Percentiles rank a stretch among this genome's conserved stretches.
phyloP scores from a whole-genome alignment of 2,113 vertebrate species.

The Petrocephalus zakoni region DNA sequence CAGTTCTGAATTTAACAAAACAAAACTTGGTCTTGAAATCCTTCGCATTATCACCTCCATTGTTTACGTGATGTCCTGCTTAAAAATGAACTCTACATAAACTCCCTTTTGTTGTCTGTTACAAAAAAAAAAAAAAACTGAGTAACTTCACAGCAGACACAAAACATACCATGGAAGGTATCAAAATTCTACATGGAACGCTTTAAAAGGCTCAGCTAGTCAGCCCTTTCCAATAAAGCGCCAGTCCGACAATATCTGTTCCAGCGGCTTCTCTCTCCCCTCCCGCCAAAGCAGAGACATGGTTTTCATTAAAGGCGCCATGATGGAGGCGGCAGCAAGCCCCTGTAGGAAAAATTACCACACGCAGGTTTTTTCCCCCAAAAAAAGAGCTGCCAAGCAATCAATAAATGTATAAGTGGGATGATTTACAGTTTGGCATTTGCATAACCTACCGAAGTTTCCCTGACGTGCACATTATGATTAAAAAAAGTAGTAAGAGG shows the following conservation, averaged over 20 bases:
- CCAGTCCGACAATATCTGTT: background rate
- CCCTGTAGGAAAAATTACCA: slow-evolving; percentile 55
- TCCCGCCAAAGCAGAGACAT: slow-evolving; percentile 33
- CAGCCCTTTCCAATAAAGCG: background rate
- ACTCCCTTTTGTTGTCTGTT: background rate
- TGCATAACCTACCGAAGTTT: background rate
- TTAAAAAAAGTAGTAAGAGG: background rate
- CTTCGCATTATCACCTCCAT: background rate
- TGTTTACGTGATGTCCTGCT: background rate
- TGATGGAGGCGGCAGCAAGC: slow-evolving; percentile 44
- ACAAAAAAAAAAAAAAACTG: background rate
- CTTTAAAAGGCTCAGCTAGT: background rate
- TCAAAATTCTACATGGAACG: background rate
- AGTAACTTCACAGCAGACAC: background rate
- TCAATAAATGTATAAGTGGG: slow-evolving; percentile 33
- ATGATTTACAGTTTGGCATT: slow-evolving; percentile 31
- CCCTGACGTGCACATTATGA: background rate
- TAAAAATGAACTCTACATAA: background rate
- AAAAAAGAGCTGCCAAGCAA: slow-evolving; percentile 12
- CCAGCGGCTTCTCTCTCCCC: background rate
- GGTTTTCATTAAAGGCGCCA: slow-evolving; percentile 55
- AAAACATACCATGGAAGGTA: background rate
- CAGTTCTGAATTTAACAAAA: background rate
- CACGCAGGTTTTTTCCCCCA: slow-evolving; percentile 44
- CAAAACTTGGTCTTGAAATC: background rate